Base-by-base conservation (phyloP, 1,140 invertebrate genomes). In the Drosophila nannoptera region DNA sequence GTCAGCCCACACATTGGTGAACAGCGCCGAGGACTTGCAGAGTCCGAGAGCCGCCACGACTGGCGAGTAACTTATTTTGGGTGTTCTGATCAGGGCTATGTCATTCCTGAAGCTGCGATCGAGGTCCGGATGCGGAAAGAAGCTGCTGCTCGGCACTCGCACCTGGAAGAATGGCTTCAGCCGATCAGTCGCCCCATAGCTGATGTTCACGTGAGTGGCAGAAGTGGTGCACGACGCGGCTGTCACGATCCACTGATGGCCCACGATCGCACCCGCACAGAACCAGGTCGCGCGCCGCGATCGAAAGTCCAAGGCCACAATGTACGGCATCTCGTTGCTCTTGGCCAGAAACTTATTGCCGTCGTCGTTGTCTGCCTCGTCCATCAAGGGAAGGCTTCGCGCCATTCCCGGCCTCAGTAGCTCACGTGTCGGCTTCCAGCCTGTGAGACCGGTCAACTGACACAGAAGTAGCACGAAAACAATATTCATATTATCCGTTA, bases 221-320 rank as follows among this genome's bases (percentile, higher is more conserved):
- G 14, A 35, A 38, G 16, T 58, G 0, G 70, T 69, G 42, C 70
- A 73, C 5, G 66, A 59, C 4, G 70, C 66, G 12, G 59, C 60
- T 7, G 70, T 73, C 5, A 73, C n/a, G 4, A 73, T 53, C 70
- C 70, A 73, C 0, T 54, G 48, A 22, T 68, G 46, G 4, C 31
- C 12, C 1, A 73, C n/a, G 9, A 69, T 43, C 7, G 42, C 14
- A 0, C 67, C 70, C 0, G 48, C 70, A 36, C 66, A 73, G 33
- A 73, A 73, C 70, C 54, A 73, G 0, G 2, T 8, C 5, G 12
- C 8, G 1, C 7, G 12, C 3, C 1, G 0, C 52, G 35, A 2
- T n/a, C 50, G 22, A 16, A 73, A 69, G 0, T 64, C 53, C 8
- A 73, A 8, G 7, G 70, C 60, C 31, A 69, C 70, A 4, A 73